A percentile compares a stretch with the other conserved stretches of the same genome.
These are phyloP conservation scores for Erythrolamprus reginae DNA, from an alignment of 2,113 vertebrate species.

Conservation along the genomic window DNA sequence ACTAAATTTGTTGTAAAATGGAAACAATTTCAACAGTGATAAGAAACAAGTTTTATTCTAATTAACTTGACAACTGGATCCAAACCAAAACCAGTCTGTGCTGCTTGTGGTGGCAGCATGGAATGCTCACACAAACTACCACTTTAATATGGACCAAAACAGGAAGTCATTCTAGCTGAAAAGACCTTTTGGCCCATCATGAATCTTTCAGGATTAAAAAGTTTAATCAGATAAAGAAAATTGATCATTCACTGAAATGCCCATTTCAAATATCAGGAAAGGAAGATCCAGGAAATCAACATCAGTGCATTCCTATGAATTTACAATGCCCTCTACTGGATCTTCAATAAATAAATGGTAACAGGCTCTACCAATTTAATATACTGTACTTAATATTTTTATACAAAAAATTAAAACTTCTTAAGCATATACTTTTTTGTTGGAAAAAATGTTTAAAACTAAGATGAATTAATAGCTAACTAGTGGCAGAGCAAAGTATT, in stretches of 20 bases:
- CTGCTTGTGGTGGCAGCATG: constrained; percentile 44
- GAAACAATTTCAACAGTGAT: constrained; percentile 32
- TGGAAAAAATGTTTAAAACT: background rate
- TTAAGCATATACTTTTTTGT: background rate
- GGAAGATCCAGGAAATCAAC: constrained; percentile 58
- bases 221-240: constrained; percentile 88
- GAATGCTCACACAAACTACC: constrained; percentile 54
- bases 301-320: constrained; percentile 51
- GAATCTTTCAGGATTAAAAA: constrained; percentile 85
- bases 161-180: constrained; percentile 73
- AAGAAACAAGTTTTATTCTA: constrained; percentile 44
- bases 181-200: constrained; percentile 74
- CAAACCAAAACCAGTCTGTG: constrained; percentile 59
- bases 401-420: constrained; percentile 19
- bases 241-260: constrained; percentile 67
- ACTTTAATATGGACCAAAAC: constrained; percentile 51
- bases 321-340: constrained; percentile 90
- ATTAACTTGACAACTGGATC: constrained; percentile 61
- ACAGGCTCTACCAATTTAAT: constrained; percentile 38
- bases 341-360: constrained; percentile 32
- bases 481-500: background rate
- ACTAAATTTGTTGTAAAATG: constrained; percentile 53
- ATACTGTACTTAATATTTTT: constrained; percentile 8
- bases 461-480: background rate
- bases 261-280: constrained; percentile 70